Evolutionary conservation across 2,888 invertebrate species (phyloP).

Genomic region (Callimorpha dominula): DNA sequence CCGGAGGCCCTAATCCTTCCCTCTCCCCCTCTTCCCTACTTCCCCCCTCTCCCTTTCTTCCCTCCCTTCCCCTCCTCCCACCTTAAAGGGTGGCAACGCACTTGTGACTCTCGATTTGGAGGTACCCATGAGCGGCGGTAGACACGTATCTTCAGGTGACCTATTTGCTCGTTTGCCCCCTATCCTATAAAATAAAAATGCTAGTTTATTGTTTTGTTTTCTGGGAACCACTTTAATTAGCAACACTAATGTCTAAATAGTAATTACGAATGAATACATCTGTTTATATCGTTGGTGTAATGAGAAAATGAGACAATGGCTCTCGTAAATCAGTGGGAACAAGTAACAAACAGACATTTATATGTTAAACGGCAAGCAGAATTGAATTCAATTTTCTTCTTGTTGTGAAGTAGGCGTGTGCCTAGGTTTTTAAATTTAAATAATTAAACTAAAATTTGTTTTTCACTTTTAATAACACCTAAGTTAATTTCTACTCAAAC

Average conservation of each 20-base stretch:
- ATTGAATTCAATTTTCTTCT: constrained; percentile 24
- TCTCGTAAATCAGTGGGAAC: constrained; percentile 27
- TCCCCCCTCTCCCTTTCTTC: no score
- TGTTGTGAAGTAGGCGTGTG: constrained; percentile 3
- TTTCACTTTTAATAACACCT: not conserved
- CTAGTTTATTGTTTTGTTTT: not conserved
- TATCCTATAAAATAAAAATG: not conserved
- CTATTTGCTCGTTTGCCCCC: no score
- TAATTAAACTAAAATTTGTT: no score
- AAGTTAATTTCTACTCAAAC: not conserved
- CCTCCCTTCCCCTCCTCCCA: no score
- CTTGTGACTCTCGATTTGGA: no score
- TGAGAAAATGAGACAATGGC: constrained; percentile 34
- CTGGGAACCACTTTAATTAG: constrained; percentile 7
- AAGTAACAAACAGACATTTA: constrained; percentile 20
- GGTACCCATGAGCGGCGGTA: no score
- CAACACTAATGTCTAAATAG: constrained; percentile 8
- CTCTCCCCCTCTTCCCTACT: no score
- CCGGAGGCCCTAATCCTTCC: no score
- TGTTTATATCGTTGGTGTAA: constrained; percentile 7
- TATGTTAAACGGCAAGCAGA: constrained; percentile 16
- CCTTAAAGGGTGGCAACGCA: no score
- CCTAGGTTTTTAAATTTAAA: not conserved
- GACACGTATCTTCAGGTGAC: no score
- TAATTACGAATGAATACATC: constrained; percentile 14